Evolutionary conservation across 2,888 invertebrate genomes (phyloP), one percentile per base, ranked within the genome.

Genomic region (Ophion ellenae): DNA sequence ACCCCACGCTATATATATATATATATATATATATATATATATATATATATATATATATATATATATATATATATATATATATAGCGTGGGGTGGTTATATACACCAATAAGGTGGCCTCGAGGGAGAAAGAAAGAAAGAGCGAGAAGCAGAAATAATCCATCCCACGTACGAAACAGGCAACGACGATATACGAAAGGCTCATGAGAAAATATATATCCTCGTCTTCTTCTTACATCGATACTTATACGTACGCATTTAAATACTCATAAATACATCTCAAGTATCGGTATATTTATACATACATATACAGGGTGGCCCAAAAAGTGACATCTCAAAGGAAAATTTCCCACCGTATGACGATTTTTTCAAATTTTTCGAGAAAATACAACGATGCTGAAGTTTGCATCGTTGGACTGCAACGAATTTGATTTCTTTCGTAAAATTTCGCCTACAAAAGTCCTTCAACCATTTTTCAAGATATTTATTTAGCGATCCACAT

Each of bases 91-190:
- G 79, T 75, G 80, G 80, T 84, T 80, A 75, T 75, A 76, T 53
- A 77, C 57, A 70, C 63, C 69, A 66, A 75, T 80, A 84, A 80
- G 57, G 70, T 57, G 71, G 63, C 75, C 70, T 57, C 70, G 47
- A 74, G 59, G 53, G 67, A 59, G 57, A 66, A 32, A 57, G 40
- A 57, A 70, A 77, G 71, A 71, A n/a, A 73, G 67, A 14, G 45
- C 69, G 73, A 81, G 69, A 45, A 69, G 69, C 61, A 64, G 63
- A 76, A 63, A 84, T 80, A 66, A 84, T 84, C 64, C 80, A 80
- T 84, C 84, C 84, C 84, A 84, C 84, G 84, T 84, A 84, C 75
- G 75, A 71, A 83, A 73, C 77, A 73, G 67, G 70, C 78, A 78
- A 64, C 71, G 47, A 79, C 69, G 78, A 79, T 79, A 61, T 64